phyloP scores from a whole-genome alignment of 2,888 invertebrate genomes.

The Tetragnatha montana region DNA sequence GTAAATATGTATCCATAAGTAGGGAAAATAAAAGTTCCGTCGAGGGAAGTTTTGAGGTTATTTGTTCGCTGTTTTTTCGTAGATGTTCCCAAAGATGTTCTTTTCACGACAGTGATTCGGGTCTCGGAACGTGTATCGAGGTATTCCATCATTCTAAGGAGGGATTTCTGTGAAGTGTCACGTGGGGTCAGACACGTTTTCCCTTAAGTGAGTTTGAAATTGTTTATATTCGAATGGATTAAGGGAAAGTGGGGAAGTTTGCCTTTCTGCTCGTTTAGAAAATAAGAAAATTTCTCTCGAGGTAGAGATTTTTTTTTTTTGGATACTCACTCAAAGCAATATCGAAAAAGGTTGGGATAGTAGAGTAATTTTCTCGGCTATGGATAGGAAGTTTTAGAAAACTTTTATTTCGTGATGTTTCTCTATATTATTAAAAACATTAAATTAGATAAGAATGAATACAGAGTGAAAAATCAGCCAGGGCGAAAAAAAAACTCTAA shows the following conservation, averaged over 20 bases:
- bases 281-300: neutral
- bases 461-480: too few species aligned
- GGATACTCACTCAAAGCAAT: too few species aligned
- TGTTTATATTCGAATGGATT: neutral
- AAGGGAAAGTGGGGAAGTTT: neutral
- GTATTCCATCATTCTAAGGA: neutral
- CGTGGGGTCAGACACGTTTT: conserved; percentile 26
- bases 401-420: too few species aligned
- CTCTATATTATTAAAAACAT: too few species aligned
- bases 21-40: too few species aligned
- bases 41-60: too few species aligned
- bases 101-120: neutral
- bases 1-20: too few species aligned
- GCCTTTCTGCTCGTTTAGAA: neutral
- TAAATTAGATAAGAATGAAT: too few species aligned
- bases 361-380: too few species aligned
- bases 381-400: too few species aligned
- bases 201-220: conserved; percentile 49
- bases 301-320: neutral
- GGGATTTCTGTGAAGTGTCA: conserved; percentile 3
- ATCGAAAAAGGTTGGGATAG: too few species aligned
- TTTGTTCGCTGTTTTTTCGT: neutral
- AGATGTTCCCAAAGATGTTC: neutral
- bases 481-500: too few species aligned
- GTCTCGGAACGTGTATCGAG: neutral